Evolutionary conservation across 2,888 invertebrate species (phyloP), one percentile per base, ranked within the genome.

Genomic region (Cryptus viduatorius): DNA sequence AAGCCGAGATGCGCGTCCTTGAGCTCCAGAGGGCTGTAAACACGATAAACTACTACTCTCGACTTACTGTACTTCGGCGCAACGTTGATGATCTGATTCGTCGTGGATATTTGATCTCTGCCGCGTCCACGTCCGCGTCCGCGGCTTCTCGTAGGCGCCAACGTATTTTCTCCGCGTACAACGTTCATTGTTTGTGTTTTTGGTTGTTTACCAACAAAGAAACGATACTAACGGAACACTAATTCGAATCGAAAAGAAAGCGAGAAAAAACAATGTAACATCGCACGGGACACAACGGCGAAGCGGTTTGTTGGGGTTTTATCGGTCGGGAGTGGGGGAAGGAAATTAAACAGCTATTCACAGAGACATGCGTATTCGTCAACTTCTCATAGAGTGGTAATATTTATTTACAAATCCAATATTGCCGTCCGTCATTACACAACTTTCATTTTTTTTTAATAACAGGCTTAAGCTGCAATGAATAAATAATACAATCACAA

Each of bases 401-500:
- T 90, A 88, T 92, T 92, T 92, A 92, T 92, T 92, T 92, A 92
- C 92, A 92, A 92, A 90, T 88, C 88, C 84, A 88, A 88, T 87
- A 87, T 82, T 88, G 85, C 83, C 86, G 82, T 87, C 86, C 87
- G 87, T 86, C 82, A 77, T 84, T 87, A 87, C 87, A 87, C 78
- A 79, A 82, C 72, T 72, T 72, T 69, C 37, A 5, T 16, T 48
- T 61, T 16, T 59, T 85, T 67, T 80, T 77, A 83, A 87, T 84
- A 87, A 87, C 87, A 87, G 86, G 87, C 83, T 86, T 86, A 87
- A 87, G 87, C 88, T 88, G 87, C 84, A 88, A 89, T 90, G 87
- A 92, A 92, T 92, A 92, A 92, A 92, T 92, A 92, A 90, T 90
- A 90, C 89, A 89, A 89, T 91, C 89, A 89, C 90, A 89, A 88